Conservation (phyloP, 2,888 invertebrate species). For the Pimpla rufipes region DNA sequence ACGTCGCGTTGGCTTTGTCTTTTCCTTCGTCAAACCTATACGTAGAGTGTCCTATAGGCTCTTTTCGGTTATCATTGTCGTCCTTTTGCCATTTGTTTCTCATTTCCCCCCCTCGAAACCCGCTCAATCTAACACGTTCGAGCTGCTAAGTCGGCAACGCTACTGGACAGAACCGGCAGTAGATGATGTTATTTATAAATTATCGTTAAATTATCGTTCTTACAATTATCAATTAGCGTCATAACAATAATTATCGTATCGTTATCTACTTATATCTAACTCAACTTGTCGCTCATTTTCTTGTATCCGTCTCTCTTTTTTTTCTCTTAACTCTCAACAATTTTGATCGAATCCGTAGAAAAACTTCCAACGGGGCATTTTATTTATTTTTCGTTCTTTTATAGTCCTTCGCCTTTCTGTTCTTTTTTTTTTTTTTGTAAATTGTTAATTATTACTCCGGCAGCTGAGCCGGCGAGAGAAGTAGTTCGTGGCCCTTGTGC, state of each 20-base stretch:
- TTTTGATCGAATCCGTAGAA: slow-evolving; percentile 75
- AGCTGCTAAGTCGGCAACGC: slow-evolving; percentile 56
- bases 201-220: slow-evolving; percentile 37
- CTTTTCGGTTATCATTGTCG: slow-evolving; percentile 35
- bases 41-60: slow-evolving; percentile 35
- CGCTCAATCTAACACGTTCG: slow-evolving; percentile 39
- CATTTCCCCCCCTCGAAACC: not conserved
- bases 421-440: not conserved
- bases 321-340: slow-evolving; percentile 38
- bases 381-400: not conserved
- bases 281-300: slow-evolving; percentile 34
- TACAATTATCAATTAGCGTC: slow-evolving; percentile 2
- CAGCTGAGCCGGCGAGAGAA: slow-evolving; percentile 82
- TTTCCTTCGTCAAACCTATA: slow-evolving; percentile 39
- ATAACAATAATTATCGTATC: slow-evolving; percentile 20
- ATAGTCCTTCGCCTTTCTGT: too few species aligned
- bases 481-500: slow-evolving; percentile 79
- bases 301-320: slow-evolving; percentile 30
- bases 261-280: slow-evolving; percentile 45
- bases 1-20: slow-evolving; percentile 1
- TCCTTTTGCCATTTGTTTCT: too few species aligned
- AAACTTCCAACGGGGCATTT: slow-evolving; percentile 61
- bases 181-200: slow-evolving; percentile 69
- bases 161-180: slow-evolving; percentile 78
- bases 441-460: slow-evolving; percentile 73